Conservation (phyloP, 2,797 vertebrate genomes). For the Rousettus madagascariensis region DNA sequence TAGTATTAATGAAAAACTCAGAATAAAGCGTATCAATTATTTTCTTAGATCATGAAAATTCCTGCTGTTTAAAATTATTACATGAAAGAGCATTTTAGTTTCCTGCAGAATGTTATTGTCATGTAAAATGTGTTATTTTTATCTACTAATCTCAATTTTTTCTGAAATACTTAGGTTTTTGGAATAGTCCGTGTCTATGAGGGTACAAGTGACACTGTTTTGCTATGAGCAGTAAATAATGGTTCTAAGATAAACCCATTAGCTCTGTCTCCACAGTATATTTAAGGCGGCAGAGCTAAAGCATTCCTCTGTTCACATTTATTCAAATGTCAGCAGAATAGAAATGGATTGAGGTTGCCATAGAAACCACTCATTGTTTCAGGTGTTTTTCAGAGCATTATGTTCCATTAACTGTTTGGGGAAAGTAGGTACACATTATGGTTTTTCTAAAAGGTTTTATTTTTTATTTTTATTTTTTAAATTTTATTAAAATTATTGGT, state of each 20-base stretch:
- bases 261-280: not conserved
- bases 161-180: not conserved
- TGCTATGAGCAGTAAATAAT: not conserved
- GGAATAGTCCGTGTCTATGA: not conserved
- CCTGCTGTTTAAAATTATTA: not conserved
- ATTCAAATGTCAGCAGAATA: conserved; percentile 52
- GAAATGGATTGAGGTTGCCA: conserved; percentile 61
- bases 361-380: conserved; percentile 53
- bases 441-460: not conserved
- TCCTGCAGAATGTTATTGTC: not conserved
- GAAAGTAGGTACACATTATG: not conserved
- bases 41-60: conserved; percentile 4
- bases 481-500: not conserved
- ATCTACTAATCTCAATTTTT: not conserved
- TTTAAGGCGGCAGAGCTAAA: not conserved
- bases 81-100: not conserved
- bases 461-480: not conserved
- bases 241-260: conserved; percentile 1
- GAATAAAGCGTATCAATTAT: not conserved
- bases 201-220: not conserved
- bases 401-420: not conserved
- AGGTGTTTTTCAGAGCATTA: conserved; percentile 45
- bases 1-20: not conserved
- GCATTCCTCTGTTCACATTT: not conserved
- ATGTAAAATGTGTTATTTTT: not conserved